phyloP scores from a whole-genome alignment of 2,888 invertebrate species.

The Laothoe populi region DNA sequence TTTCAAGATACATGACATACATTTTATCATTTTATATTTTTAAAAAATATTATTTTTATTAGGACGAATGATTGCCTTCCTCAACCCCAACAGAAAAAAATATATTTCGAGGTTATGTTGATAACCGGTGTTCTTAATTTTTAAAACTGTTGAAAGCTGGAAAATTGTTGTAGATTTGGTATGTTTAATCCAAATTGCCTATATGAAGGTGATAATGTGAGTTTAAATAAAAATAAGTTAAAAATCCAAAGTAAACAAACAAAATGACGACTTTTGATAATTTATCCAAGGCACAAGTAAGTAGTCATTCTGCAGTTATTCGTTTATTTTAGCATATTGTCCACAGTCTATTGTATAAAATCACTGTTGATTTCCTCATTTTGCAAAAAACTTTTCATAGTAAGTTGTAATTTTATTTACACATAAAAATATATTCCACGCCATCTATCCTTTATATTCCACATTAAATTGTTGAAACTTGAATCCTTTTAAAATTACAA shows the following conservation, averaged over 20 bases:
- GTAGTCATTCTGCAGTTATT: conserved; percentile 17
- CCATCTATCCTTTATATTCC: not conserved
- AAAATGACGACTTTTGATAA: conserved; percentile 59
- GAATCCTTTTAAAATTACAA: too few relatives aligned
- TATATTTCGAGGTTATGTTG: conserved; percentile 1
- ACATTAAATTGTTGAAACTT: too few relatives aligned
- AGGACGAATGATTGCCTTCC: not conserved
- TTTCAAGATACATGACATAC: too few relatives aligned
- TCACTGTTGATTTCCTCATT: not conserved
- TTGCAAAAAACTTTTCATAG: too few relatives aligned
- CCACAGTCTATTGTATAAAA: too few relatives aligned
- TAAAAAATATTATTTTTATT: too few relatives aligned
- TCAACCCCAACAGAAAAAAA: not conserved
- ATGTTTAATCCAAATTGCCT: not conserved
- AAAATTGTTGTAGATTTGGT: too few relatives aligned
- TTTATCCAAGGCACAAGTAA: conserved; percentile 60
- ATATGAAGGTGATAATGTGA: not conserved
- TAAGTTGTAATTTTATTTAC: too few relatives aligned
- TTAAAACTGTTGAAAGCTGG: not conserved
- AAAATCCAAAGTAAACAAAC: not conserved
- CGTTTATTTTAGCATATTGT: not conserved
- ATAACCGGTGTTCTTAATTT: not conserved
- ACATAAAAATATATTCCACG: too few relatives aligned
- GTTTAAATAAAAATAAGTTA: not conserved
- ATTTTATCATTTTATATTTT: too few relatives aligned